Evolutionary conservation across 92 coral and sea anemone species (phyloP).

Genomic region (Nematostella vectensis): DNA sequence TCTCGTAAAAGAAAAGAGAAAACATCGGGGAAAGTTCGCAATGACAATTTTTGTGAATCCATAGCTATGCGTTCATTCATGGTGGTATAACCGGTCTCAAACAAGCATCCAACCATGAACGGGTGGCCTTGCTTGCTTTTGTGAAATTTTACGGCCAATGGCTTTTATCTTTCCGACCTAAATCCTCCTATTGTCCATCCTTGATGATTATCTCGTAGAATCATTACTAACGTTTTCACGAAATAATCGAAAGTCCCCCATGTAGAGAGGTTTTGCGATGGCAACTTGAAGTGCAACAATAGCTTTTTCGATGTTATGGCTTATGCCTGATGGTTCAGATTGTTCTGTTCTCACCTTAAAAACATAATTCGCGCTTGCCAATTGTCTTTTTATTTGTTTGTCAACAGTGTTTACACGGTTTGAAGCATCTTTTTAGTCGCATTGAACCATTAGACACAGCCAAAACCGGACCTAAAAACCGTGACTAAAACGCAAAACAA

Average conservation of each 20-base stretch:
- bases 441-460: slow-evolving; percentile 1
- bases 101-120: neutral
- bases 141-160: neutral
- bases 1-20: no score
- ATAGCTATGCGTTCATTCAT: neutral
- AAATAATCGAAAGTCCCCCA: no score
- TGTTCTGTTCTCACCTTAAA: slow-evolving; percentile 49
- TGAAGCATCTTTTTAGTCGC: slow-evolving; percentile 52
- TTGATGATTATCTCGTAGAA: no score
- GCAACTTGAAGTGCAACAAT: no score
- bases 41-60: neutral
- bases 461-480: neutral
- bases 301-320: no score
- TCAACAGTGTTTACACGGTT: slow-evolving; percentile 55
- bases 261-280: no score
- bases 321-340: no score
- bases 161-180: neutral
- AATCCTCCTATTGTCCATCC: neutral
- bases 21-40: no score
- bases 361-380: slow-evolving; percentile 40
- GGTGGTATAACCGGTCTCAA: neutral
- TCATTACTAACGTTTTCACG: no score
- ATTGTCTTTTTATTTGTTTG: slow-evolving; percentile 59
- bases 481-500: neutral
- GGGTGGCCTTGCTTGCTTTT: neutral